Evolutionary conservation across 2,797 vertebrate species (phyloP), one percentile per base, ranked within the genome.

Genomic region (Capromys pilorides): DNA sequence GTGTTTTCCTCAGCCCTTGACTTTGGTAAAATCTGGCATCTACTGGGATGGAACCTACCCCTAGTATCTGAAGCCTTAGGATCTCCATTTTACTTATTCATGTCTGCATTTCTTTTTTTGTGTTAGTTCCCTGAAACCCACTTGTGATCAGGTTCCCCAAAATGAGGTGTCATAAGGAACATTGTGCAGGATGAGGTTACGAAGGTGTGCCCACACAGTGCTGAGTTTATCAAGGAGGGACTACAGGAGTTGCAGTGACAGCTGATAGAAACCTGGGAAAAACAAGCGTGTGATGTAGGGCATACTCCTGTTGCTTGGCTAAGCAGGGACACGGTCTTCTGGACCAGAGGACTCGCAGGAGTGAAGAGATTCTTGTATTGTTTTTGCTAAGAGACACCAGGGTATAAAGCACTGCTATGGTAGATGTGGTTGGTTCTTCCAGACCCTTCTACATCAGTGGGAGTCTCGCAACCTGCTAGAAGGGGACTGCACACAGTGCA

Each of bases 81-180:
- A n/a, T 81, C 24, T 61, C 31, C n/a, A 4, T 14, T 51, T 59
- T 41, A 45, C 28, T 41, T 59, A 22, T 86, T 83, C 69, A 1
- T 93, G 61, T 59, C 33, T 73, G 78, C 18, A 31, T 39, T 22
- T 24, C 24, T 2, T n/a, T 93, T 83, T 86, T 57, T 45, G 45
- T 33, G 75, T 64, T 49, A 54, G 18, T 92, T 89, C 62, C 86
- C 59, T 84, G 86, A 73, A 73, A 87, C 41, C 77, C 82, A 62
- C 6, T 89, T 33, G 78, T 33, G 19, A 12, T 31, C 24, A 85
- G 45, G 73, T 21, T 83, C 75, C 16, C 49, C 14, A 54, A 90
- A 84, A 79, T 5, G 59, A 41, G 45, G 45, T 61, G 66, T 78
- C 86, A 36, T 64, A 51, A 41, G 83, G 86, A 75, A 86, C 71